phyloP scores from a whole-genome alignment of 2,113 vertebrate genomes.

The Crotophaga sulcirostris region DNA sequence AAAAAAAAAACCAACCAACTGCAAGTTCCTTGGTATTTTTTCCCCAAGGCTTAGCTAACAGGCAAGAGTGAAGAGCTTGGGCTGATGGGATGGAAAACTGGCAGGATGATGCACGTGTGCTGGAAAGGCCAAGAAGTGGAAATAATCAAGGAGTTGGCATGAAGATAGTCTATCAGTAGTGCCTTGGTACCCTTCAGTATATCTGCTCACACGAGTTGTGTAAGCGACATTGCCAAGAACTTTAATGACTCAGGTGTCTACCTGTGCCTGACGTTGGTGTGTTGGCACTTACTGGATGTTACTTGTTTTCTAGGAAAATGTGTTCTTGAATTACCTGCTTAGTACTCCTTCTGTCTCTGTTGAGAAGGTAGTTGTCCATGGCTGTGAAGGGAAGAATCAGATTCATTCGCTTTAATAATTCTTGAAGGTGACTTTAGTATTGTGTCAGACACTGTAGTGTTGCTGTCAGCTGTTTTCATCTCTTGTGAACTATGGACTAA shows the following conservation, averaged over 20 bases:
- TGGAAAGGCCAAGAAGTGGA: neutral
- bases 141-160: neutral
- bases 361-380: neutral
- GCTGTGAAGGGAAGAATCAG: neutral
- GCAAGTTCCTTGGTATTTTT: neutral
- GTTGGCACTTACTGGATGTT: neutral
- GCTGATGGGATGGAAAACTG: neutral
- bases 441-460: neutral
- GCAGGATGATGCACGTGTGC: neutral
- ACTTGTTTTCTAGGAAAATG: neutral
- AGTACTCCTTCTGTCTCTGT: neutral
- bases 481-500: neutral
- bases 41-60: neutral
- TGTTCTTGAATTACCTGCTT: neutral
- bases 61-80: neutral
- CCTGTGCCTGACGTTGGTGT: neutral
- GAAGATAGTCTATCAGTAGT: neutral
- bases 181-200: neutral
- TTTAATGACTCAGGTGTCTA: accelerated
- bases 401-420: neutral
- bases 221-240: neutral
- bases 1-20: neutral
- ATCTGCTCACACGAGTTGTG: neutral
- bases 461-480: neutral
- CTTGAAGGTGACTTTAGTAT: neutral